Conservation (phyloP, 2,888 invertebrate genomes). For the Seladonia tumulorum region DNA sequence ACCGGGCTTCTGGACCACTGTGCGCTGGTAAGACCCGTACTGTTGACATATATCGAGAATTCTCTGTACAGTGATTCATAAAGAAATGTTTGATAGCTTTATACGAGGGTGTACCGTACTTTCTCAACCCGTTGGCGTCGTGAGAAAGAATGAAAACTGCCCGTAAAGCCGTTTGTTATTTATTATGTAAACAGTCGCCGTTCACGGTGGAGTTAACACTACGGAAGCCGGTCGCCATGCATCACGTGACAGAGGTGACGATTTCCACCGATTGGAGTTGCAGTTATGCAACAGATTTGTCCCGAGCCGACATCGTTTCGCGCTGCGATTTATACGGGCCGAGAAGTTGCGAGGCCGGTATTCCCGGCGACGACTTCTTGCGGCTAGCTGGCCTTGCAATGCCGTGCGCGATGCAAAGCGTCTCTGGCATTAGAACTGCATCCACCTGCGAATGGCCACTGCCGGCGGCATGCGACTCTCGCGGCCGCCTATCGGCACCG, state of each 20-base stretch:
- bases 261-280: conserved; percentile 19
- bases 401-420: conserved; percentile 62
- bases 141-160: too few relatives aligned
- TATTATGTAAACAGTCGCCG: too few relatives aligned
- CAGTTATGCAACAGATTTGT: conserved; percentile 63
- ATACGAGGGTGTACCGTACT: too few relatives aligned
- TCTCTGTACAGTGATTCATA: too few relatives aligned
- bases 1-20: too few relatives aligned
- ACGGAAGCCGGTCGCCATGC: conserved; percentile 18
- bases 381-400: conserved; percentile 70
- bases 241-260: background rate
- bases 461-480: conserved; percentile 54
- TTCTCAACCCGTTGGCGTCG: too few relatives aligned
- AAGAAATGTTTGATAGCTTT: too few relatives aligned
- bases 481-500: conserved; percentile 26
- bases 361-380: conserved; percentile 60
- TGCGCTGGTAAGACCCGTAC: too few relatives aligned
- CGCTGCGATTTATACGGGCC: conserved; percentile 45
- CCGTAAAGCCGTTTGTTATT: too few relatives aligned
- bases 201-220: background rate
- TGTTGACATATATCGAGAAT: too few relatives aligned
- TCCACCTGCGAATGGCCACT: conserved; percentile 42
- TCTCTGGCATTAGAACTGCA: conserved; percentile 60
- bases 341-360: conserved; percentile 46
- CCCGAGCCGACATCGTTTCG: conserved; percentile 46